phyloP scores from a whole-genome alignment of 2,888 invertebrate species.

The Cepaea hortensis region DNA sequence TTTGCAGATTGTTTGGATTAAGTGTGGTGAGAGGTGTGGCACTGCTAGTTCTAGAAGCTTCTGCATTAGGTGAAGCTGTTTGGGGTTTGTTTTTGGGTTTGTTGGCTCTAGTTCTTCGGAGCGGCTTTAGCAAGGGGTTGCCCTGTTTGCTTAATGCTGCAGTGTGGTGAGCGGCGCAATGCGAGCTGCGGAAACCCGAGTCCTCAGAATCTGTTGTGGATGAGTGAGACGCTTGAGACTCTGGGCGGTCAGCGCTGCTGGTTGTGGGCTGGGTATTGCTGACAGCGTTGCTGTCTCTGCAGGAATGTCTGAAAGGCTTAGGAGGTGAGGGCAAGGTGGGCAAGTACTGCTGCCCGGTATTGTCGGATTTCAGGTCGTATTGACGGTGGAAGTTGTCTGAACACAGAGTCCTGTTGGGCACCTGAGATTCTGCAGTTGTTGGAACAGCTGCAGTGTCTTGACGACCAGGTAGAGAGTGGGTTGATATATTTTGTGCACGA shows the following conservation, averaged over 20 bases:
- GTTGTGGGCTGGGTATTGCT: constrained; percentile 9
- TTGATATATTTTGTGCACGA: not conserved
- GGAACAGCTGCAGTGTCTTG: not conserved
- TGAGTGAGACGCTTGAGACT: constrained; percentile 65
- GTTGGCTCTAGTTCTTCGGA: constrained; percentile 35
- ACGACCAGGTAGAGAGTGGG: not conserved
- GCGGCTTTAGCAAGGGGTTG: constrained; percentile 63
- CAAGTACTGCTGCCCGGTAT: not conserved
- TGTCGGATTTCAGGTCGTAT: not conserved
- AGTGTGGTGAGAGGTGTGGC: constrained; percentile 39
- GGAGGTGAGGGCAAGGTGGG: not conserved
- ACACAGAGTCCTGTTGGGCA: not conserved
- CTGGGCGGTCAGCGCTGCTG: constrained; percentile 58
- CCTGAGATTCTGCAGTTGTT: not conserved
- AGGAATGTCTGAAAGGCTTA: constrained; percentile 36
- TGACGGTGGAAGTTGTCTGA: not conserved
- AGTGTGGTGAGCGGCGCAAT: constrained; percentile 60
- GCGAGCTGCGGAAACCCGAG: constrained; percentile 70
- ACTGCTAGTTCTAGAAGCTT: constrained; percentile 1
- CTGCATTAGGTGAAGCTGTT: constrained; percentile 26
- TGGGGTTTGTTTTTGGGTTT: constrained; percentile 3
- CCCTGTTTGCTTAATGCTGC: constrained; percentile 52
- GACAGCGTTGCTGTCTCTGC: constrained; percentile 25
- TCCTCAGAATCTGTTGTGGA: constrained; percentile 69
- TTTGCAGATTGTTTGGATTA: constrained; percentile 38